These are phyloP conservation scores for Platichthys stellatus DNA, from an alignment of 2,113 vertebrate genomes.

Conservation along the genomic window DNA sequence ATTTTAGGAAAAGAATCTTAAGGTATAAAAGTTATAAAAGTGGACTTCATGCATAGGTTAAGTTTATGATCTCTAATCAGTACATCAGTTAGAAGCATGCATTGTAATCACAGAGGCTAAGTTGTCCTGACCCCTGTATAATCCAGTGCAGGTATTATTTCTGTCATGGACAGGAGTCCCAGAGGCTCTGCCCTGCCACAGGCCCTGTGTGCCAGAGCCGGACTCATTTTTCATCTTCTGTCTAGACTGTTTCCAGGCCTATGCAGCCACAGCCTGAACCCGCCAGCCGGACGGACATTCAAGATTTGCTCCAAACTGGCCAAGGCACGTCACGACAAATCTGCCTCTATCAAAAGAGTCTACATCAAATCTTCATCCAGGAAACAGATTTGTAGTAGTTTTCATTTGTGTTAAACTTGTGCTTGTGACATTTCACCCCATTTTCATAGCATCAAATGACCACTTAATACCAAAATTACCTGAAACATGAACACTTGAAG, in stretches of 20 bases:
- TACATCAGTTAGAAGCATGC: constrained; percentile 1
- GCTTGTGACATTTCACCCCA: too few relatives aligned
- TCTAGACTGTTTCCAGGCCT: constrained; percentile 69
- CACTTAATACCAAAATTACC: too few relatives aligned
- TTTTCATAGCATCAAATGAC: too few relatives aligned
- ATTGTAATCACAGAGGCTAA: constrained; percentile 11
- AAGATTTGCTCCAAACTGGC: constrained; percentile 5
- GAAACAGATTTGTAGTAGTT: background rate
- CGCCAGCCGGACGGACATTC: background rate
- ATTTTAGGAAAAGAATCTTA: too few relatives aligned
- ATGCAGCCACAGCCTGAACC: constrained; percentile 37
- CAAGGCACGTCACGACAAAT: background rate
- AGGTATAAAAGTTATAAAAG: too few relatives aligned
- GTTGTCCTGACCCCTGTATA: background rate
- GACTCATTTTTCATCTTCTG: constrained; percentile 69
- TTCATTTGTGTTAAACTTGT: background rate
- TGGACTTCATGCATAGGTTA: background rate
- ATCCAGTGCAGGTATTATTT: constrained; percentile 24
- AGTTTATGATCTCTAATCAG: constrained; percentile 2
- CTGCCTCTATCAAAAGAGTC: constrained; percentile 13
- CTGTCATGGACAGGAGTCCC: constrained; percentile 27
- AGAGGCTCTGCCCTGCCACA: constrained; percentile 33
- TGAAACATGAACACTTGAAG: too few relatives aligned
- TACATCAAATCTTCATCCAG: background rate
- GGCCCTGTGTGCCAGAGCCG: constrained; percentile 50